Conservation (phyloP, 2,888 invertebrate species). For the Spodoptera exigua region DNA sequence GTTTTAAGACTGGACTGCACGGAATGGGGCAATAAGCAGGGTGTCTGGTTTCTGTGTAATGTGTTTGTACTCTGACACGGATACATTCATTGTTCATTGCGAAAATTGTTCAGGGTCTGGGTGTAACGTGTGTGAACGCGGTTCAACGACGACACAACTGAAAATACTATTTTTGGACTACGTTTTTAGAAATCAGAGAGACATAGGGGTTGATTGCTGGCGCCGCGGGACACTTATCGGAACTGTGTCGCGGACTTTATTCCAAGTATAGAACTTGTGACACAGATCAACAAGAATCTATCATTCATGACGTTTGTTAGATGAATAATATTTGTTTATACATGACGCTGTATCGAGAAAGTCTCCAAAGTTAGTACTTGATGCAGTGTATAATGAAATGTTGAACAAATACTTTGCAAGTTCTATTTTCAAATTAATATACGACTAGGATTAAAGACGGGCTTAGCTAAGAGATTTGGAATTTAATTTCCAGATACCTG, state of each 20-base stretch:
- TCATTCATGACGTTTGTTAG: conserved; percentile 21
- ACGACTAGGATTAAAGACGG: background rate
- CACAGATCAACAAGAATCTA: conserved; percentile 3
- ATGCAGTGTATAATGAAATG: conserved; percentile 4
- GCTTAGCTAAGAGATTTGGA: background rate
- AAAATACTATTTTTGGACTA: no score
- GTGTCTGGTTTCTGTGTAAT: no score
- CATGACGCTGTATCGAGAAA: background rate
- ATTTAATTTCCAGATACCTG: background rate
- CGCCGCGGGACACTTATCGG: background rate
- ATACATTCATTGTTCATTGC: no score
- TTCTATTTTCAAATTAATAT: conserved; percentile 10
- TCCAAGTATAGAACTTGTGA: conserved; percentile 2
- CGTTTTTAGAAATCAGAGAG: no score
- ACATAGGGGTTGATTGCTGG: background rate
- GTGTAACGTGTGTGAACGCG: no score
- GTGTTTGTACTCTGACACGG: no score
- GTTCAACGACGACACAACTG: no score
- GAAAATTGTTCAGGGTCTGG: no score
- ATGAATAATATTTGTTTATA: conserved; percentile 14
- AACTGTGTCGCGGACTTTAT: conserved; percentile 14
- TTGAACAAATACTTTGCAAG: conserved; percentile 5
- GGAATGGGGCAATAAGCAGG: no score
- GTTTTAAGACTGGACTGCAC: conserved; percentile 8
- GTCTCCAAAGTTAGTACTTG: conserved; percentile 6